Evolutionary conservation across 2,113 vertebrate species (phyloP), one percentile per base, ranked within the genome.

Genomic region (Laticauda laticaudata): DNA sequence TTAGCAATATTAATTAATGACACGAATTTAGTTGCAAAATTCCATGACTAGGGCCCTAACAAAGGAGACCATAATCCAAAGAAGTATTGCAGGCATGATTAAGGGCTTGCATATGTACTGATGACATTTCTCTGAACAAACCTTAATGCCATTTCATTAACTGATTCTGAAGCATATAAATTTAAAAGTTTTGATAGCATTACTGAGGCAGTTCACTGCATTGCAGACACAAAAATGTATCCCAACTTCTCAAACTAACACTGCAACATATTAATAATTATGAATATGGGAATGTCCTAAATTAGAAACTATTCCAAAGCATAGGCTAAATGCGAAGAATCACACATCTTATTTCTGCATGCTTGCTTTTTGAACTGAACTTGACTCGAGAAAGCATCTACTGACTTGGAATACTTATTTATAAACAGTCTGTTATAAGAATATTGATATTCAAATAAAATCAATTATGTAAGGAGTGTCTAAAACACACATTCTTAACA

Each of bases 1-100:
- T 87, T 64, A 93, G 89, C 23, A 93, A 61, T 93, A 93, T 69
- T 93, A 87, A 54, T 90, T 89, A 93, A 86, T 87, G 81, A 87
- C 81, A 86, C 89, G 90, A 90, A 81, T 90, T 86, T 90, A 48
- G 29, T 43, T 54, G 45, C 45, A 87, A 93, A 90, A 57, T 90
- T 93, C 56, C 54, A 90, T 64, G 45, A 39, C 8, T 39, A 87
- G 92, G 75, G 81, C 57, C 21, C 75, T 86, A 81, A 90, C 75
- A 86, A 39, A n/a, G 53, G n/a, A 69, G 34, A 34, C 88, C 14
- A 5, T 26, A 54, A 86, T 81, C 88, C 54, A 59, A 88, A 81
- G 89, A 87, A 51, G 29, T 90, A 34, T 34, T 34, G 23, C 6
- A 90, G 43, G 29, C 23, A 86, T 59, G n/a, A 24, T 29, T 55